phyloP scores from a whole-genome alignment of 2,888 invertebrate genomes.

The Mechanitis mazaeus region DNA sequence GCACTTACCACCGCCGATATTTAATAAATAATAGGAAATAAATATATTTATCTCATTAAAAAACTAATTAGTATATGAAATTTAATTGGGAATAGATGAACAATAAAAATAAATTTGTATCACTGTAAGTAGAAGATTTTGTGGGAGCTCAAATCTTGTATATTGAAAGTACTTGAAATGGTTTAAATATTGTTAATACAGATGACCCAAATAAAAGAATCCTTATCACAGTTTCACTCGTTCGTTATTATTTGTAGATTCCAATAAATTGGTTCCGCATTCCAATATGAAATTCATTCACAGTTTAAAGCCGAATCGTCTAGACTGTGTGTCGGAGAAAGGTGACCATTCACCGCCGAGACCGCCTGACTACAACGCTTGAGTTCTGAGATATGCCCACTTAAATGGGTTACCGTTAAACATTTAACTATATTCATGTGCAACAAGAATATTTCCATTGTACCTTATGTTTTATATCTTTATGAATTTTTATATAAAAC shows the following conservation, averaged over 20 bases:
- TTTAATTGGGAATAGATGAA: too few relatives aligned
- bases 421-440: constrained; percentile 26
- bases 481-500: neutral
- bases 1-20: constrained; percentile 27
- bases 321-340: constrained; percentile 75
- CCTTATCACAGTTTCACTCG: constrained; percentile 49
- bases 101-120: too few relatives aligned
- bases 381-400: constrained; percentile 45
- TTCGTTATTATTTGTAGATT: constrained; percentile 50
- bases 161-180: too few relatives aligned
- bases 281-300: constrained; percentile 72
- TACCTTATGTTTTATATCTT: neutral
- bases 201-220: neutral
- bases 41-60: too few relatives aligned
- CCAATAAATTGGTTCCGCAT: constrained; percentile 70
- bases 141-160: too few relatives aligned
- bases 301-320: constrained; percentile 65
- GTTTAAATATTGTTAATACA: too few relatives aligned
- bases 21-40: too few relatives aligned
- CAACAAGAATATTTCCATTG: constrained; percentile 13
- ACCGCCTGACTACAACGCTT: constrained; percentile 48
- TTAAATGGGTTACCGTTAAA: constrained; percentile 52
- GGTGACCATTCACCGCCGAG: constrained; percentile 72
- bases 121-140: too few relatives aligned
- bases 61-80: too few relatives aligned